phyloP scores from a whole-genome alignment of 2,113 vertebrate genomes.

The Hiodon tergisus region DNA sequence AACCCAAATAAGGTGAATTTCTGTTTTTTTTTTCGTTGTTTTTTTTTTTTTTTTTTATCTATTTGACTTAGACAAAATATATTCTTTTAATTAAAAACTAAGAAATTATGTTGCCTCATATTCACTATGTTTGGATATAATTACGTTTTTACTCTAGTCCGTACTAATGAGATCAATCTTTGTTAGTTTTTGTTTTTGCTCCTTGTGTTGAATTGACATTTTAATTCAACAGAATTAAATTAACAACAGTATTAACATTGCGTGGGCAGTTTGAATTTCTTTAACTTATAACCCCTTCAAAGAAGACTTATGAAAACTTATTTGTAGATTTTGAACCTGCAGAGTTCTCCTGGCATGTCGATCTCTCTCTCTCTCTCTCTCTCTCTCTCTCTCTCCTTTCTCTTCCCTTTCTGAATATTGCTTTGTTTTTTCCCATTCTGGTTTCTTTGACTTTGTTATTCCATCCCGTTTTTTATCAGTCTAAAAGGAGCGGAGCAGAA shows the following conservation, averaged over 20 bases:
- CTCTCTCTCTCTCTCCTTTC: constrained; percentile 16
- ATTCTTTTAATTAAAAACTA: no score
- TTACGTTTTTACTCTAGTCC: no score
- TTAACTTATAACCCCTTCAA: not conserved
- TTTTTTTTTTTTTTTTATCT: no score
- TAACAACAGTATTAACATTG: not conserved
- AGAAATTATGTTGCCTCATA: no score
- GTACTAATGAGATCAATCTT: constrained; percentile 30
- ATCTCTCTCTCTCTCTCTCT: constrained; percentile 7
- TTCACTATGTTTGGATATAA: no score
- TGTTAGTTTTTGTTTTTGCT: constrained; percentile 33
- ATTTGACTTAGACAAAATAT: no score
- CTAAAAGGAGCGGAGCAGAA: constrained; percentile 10
- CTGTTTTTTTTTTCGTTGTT: no score
- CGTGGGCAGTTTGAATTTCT: constrained; percentile 1
- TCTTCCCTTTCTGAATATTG: not conserved
- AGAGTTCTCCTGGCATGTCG: constrained; percentile 22
- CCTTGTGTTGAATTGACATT: not conserved
- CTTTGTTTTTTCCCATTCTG: not conserved
- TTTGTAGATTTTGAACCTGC: not conserved
- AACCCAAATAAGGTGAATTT: no score
- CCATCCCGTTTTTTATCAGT: not conserved
- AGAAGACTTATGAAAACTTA: not conserved
- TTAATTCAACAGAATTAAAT: no score
- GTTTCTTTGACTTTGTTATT: not conserved